Conservation (phyloP, 1,140 invertebrate genomes). For the Battus philenor region DNA sequence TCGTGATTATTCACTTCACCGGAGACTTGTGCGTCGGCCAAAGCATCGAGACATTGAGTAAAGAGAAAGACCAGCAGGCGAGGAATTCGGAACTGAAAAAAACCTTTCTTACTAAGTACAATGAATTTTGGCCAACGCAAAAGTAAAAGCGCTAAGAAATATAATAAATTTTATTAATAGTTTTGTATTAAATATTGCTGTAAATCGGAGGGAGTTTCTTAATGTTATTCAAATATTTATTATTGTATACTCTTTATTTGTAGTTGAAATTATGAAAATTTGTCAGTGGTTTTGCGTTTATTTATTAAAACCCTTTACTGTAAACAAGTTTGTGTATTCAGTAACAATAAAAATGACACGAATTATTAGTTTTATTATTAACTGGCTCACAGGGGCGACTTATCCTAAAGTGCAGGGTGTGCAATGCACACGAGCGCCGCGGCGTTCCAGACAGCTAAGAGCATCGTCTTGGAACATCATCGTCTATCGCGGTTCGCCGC, state of each 20-base stretch:
- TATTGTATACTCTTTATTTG: slow-evolving; percentile 6
- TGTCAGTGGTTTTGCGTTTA: slow-evolving; percentile 18
- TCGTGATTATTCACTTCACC: slow-evolving; percentile 65
- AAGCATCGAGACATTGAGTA: slow-evolving; percentile 67
- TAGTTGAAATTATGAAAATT: slow-evolving; percentile 22
- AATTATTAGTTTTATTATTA: too few species aligned
- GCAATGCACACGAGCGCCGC: too few species aligned
- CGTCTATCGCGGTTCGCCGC: too few species aligned
- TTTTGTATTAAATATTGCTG: slow-evolving; percentile 8
- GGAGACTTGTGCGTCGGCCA: slow-evolving; percentile 66
- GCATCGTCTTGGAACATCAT: too few species aligned
- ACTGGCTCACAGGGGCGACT: too few species aligned
- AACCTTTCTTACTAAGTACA: slow-evolving; percentile 67
- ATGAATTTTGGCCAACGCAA: slow-evolving; percentile 64
- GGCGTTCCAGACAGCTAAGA: too few species aligned
- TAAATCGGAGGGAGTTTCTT: too few species aligned
- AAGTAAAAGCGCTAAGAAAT: slow-evolving; percentile 39
- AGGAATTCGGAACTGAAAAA: slow-evolving; percentile 65
- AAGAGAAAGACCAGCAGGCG: slow-evolving; percentile 67
- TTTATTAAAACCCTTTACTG: slow-evolving; percentile 17
- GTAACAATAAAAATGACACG: not conserved
- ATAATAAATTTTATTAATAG: not conserved
- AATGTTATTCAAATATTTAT: too few species aligned
- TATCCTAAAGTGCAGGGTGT: too few species aligned
- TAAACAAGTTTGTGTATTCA: slow-evolving; percentile 10